Base-by-base conservation (phyloP, 2,113 vertebrate species). In the Syrmaticus mikado region DNA sequence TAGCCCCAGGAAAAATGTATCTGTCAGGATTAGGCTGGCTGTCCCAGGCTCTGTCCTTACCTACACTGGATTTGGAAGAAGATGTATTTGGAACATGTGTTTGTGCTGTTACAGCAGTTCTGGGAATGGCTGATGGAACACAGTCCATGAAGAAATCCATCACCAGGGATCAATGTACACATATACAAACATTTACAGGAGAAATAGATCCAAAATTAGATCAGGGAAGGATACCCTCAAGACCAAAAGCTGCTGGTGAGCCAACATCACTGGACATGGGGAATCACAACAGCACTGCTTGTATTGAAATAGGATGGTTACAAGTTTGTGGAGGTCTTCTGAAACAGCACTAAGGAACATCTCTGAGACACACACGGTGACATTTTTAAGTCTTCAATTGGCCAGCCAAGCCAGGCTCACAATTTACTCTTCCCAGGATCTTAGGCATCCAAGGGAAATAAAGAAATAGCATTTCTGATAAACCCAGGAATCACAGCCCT, bases 41-140 rank as follows among this genome's bases (percentile, higher is more conserved):
- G 45, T 41, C 22, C 38, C 7, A 28, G 46, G 66, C 36, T 43
- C 53, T 24, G 25, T 38, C 71, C 43, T 79, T n/a, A 28, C 4
- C 57, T 70, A 20, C 11, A 3, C 7, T 41, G 64, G 25, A 8
- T 22, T 24, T 74, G 60, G 79, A 53, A 40, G 40, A 40, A 18
- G 43, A 6, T 15, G 2, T 11, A 48, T 27, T 1, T 34, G 2
- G 2, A 45, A 13, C 36, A 2, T 0, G 62, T 64, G 2, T 3
- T 6, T 1, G 25, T 6, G 38, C 48, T 83, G 67, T 43, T 11
- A 14, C 45, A 22, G 40, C 20, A 40, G 34, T 64, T 57, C 81
- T 30, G 41, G 67, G 32, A 24, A 20, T 3, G 30, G 12, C 64
- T 70, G 87, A 7, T 6, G 55, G 34, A 28, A 27, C 20, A 6